Evolutionary conservation across 2,113 vertebrate species (phyloP).

Genomic region (Zosterops lateralis): DNA sequence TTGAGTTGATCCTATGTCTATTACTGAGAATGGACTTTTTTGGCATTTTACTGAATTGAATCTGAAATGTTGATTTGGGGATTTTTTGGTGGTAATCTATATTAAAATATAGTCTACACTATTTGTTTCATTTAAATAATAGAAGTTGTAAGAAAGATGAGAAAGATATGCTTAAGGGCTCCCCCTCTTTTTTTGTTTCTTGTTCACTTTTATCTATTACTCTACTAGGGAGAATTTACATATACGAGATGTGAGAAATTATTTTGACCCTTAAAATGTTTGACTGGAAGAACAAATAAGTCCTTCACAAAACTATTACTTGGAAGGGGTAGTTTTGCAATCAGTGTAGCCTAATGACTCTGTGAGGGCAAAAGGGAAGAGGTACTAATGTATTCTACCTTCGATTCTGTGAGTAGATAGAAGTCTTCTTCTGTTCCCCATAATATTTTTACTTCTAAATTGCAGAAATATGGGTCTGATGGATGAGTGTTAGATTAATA

Average conservation of each 20-base stretch:
- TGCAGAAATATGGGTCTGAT: not conserved
- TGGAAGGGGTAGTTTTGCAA: not conserved
- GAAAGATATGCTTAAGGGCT: not conserved
- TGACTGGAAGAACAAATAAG: not conserved
- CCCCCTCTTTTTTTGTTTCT: not conserved
- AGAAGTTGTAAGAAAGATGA: not conserved
- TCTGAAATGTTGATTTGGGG: not conserved
- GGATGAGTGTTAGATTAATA: not conserved
- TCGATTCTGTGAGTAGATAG: not conserved
- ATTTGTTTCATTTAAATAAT: not conserved
- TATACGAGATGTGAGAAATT: not conserved
- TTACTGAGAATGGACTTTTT: not conserved
- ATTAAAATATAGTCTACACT: not conserved
- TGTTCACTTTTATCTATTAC: not conserved
- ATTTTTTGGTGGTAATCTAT: not conserved
- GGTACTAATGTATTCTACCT: fast-evolving
- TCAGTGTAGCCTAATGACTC: not conserved
- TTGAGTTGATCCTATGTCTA: not conserved
- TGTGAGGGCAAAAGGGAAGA: not conserved
- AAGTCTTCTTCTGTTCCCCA: not conserved
- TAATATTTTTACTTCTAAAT: not conserved
- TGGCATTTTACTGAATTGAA: not conserved
- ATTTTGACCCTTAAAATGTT: fast-evolving
- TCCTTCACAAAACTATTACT: not conserved
- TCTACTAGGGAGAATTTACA: not conserved